Evolutionary conservation across 37 sponge, comb jelly and placozoan species (phyloP).

Genomic region (Beroe ovata): DNA sequence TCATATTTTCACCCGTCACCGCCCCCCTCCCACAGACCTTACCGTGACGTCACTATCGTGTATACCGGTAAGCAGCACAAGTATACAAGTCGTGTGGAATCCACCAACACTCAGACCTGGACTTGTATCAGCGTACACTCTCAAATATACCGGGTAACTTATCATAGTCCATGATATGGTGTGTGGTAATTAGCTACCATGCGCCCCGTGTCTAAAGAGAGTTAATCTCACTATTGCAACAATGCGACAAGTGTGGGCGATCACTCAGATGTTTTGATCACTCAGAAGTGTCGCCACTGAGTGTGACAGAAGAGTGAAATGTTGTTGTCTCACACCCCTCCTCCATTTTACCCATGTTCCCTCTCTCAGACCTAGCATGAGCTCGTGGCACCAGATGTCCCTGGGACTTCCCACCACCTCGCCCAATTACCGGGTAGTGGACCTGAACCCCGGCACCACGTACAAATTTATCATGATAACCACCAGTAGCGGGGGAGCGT

Average conservation of each 20-base stretch:
- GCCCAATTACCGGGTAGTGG: not conserved
- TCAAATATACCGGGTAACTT: constrained; percentile 19
- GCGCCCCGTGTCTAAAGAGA: no score
- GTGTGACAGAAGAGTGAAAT: no score
- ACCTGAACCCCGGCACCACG: not conserved
- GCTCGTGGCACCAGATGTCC: not conserved
- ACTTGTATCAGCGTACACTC: constrained; percentile 22
- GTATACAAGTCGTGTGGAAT: constrained; percentile 39
- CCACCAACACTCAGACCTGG: constrained; percentile 28
- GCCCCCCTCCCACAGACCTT: not conserved
- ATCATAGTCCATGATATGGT: no score
- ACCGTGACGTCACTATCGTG: not conserved
- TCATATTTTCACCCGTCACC: not conserved
- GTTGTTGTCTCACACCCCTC: no score
- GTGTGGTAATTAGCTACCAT: no score
- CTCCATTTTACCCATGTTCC: no score
- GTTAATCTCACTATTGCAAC: no score
- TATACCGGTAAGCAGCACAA: not conserved
- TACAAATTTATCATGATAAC: constrained; percentile 24
- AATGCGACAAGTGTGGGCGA: no score
- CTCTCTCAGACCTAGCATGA: not conserved
- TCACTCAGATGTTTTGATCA: no score
- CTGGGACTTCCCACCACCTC: not conserved
- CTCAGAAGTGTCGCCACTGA: no score
- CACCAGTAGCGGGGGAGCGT: not conserved